Percentiles rank a stretch among this genome's conserved stretches.
These are phyloP conservation scores for Arizona elegans DNA, from an alignment of 2,113 vertebrate species.

Conservation along the genomic window DNA sequence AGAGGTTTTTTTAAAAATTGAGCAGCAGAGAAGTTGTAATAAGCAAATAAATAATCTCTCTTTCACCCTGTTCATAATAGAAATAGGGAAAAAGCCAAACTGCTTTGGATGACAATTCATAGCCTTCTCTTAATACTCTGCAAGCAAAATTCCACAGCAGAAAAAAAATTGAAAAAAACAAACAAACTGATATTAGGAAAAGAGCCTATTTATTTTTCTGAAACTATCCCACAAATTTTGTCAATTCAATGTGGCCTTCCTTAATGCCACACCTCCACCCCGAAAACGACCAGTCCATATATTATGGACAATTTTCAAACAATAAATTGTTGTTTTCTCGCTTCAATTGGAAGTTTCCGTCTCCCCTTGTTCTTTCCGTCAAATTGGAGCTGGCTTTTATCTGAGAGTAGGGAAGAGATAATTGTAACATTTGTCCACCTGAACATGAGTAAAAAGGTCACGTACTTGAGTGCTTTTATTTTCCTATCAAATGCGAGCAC, in stretches of 20 bases:
- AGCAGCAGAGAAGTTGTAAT: background rate
- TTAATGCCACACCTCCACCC: background rate
- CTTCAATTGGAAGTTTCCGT: background rate
- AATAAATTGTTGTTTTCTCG: background rate
- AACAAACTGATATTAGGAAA: background rate
- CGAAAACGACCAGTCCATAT: background rate
- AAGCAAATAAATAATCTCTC: background rate
- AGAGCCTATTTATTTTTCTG: background rate
- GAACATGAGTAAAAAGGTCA: background rate
- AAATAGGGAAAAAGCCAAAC: background rate
- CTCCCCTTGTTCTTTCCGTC: background rate
- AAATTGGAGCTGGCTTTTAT: background rate
- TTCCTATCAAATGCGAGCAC: constrained; percentile 21
- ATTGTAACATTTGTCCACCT: background rate
- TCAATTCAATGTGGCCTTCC: background rate
- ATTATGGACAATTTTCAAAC: background rate
- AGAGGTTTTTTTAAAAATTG: background rate
- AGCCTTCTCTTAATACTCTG: background rate
- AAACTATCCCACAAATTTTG: background rate
- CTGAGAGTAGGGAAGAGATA: background rate
- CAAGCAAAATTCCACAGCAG: background rate
- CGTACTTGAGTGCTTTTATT: background rate
- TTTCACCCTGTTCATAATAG: background rate
- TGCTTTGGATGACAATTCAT: background rate
- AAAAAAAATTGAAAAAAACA: background rate